Base-by-base conservation (phyloP, 2,113 vertebrate species). In the Dasyprocta punctata region DNA sequence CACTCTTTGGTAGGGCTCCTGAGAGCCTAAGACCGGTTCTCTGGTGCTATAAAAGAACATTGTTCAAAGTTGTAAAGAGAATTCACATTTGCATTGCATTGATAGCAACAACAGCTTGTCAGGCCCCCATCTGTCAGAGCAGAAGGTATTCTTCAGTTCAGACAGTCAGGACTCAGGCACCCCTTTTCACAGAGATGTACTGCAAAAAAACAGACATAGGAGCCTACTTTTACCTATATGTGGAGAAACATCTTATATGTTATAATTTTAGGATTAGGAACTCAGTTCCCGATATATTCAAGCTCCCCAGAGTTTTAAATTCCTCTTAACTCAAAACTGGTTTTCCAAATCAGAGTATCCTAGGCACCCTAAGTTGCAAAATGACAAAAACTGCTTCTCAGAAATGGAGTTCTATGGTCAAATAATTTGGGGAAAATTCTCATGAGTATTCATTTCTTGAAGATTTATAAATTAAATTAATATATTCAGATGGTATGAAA, bases 101-200 rank as follows among this genome's bases (percentile, higher is more conserved):
- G 95, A 90, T 16, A 67, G 87, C 54, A 84, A 60, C 80, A 81
- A 77, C 80, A 95, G 84, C 80, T 95, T 96, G 84, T 93, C 78
- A 80, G 95, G 77, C 61, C 78, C 94, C 87, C 96, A 92, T 97
- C 94, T 97, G 97, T 91, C 89, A 97, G 91, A 95, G 90, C 95
- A 95, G 92, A 96, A 96, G 90, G 80, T 61, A 77, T 44, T 84
- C 75, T 77, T 77, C 44, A 87, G 92, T 77, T 93, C 93, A 93
- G 92, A 90, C 89, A 96, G 95, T 81, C 49, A 67, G 89, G 86
- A 33, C 96, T 91, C 96, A 44, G 49, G 89, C 5, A 44, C 80
- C 30, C n/a, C 44, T 95, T 96, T 88, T 26, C 77, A 63, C 80
- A 80, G n/a, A 58, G 85, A 84, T 92, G 13, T 67, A 94, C 47